These are phyloP conservation scores for Eriosoma lanigerum DNA, from an alignment of 1,140 invertebrate species.

Conservation along the genomic window DNA sequence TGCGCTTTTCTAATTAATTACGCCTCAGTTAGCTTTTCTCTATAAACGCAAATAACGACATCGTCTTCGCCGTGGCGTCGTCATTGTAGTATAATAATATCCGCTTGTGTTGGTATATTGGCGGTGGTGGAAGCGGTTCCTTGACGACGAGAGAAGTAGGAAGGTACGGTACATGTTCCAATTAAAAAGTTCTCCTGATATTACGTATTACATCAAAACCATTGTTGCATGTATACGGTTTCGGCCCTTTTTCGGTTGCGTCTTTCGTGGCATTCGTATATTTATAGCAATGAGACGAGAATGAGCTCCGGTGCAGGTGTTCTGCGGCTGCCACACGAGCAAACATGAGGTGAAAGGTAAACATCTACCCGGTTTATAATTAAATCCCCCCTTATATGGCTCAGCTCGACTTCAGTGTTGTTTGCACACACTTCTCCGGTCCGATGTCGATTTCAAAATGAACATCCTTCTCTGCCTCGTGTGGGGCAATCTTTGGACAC, in stretches of 20 bases:
- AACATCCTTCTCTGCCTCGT: constrained; percentile 4
- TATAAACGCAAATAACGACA: constrained; percentile 43
- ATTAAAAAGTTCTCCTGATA: constrained; percentile 43
- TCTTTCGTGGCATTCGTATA: constrained; percentile 10
- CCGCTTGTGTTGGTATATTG: not conserved
- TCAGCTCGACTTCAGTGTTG: constrained; percentile 7
- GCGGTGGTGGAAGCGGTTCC: not conserved
- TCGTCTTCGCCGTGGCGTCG: not conserved
- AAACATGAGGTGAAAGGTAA: constrained; percentile 31
- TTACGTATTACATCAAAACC: not conserved
- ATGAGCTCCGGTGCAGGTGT: not conserved
- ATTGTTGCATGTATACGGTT: constrained; percentile 18
- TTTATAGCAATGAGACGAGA: not conserved
- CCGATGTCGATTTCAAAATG: constrained; percentile 14
- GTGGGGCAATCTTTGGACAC: not conserved
- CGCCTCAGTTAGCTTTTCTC: constrained; percentile 28
- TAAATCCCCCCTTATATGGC: constrained; percentile 18
- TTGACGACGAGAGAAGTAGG: not conserved
- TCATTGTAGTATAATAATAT: not conserved
- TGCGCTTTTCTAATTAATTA: constrained; percentile 44
- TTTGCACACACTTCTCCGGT: not conserved
- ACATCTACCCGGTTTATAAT: constrained; percentile 30
- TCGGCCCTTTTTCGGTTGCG: not conserved
- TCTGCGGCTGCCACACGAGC: not conserved
- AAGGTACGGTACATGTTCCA: not conserved